phyloP scores from a whole-genome alignment of 2,797 vertebrate species.

The Notolepis coatsorum region DNA sequence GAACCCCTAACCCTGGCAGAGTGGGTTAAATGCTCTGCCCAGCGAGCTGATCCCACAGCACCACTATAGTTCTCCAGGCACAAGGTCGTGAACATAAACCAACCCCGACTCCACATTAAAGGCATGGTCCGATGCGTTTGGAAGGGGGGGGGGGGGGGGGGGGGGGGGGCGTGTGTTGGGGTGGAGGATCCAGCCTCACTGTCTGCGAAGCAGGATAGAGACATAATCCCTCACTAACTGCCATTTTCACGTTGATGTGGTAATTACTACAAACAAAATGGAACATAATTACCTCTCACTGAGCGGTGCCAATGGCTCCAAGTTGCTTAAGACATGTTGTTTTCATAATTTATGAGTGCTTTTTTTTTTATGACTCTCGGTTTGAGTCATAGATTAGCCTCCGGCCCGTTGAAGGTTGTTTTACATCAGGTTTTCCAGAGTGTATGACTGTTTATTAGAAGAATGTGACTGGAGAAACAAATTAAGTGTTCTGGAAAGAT shows the following conservation, averaged over 20 bases:
- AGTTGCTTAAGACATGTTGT: constrained; percentile 15
- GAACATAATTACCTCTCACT: constrained; percentile 4
- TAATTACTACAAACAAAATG: constrained; percentile 11
- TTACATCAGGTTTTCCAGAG: constrained; percentile 36
- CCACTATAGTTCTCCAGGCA: too few species aligned
- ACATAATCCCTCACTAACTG: background rate
- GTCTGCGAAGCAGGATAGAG: background rate
- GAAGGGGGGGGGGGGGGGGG: too few species aligned
- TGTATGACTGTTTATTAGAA: constrained; percentile 41
- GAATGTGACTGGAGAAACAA: constrained; percentile 36
- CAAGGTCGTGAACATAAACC: background rate
- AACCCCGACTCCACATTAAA: background rate
- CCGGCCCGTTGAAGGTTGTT: constrained; percentile 27
- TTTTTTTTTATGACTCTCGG: constrained; percentile 11
- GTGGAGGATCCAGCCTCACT: background rate
- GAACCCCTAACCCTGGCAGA: too few species aligned
- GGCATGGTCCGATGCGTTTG: too few species aligned
- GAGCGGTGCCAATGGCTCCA: constrained; percentile 15
- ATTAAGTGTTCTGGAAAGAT: constrained; percentile 28
- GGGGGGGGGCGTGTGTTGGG: too few species aligned
- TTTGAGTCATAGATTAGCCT: constrained; percentile 29
- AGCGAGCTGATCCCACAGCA: too few species aligned
- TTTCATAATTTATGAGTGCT: constrained; percentile 26
- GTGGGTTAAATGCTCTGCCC: too few species aligned
- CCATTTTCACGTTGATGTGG: background rate